Evolutionary conservation across 2,888 invertebrate species (phyloP).

Genomic region (Folsomia candida): DNA sequence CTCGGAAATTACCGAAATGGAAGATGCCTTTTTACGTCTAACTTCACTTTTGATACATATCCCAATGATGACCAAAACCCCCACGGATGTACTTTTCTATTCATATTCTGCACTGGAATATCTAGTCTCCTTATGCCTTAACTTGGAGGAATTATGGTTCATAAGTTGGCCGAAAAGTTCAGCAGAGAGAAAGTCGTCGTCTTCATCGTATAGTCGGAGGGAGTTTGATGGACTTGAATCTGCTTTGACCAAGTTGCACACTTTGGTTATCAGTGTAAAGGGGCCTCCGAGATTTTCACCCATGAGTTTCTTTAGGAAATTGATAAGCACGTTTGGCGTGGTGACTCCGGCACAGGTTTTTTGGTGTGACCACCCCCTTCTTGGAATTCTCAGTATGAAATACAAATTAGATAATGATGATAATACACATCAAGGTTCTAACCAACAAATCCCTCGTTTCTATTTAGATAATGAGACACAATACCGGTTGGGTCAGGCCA

Average conservation of each 20-base stretch:
- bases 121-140: constrained; percentile 41
- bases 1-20: constrained; percentile 23
- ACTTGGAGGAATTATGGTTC: constrained; percentile 45
- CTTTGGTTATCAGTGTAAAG: constrained; percentile 36
- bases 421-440: background rate
- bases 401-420: too few relatives aligned
- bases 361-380: constrained; percentile 45
- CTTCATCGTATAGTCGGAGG: constrained; percentile 29
- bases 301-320: constrained; percentile 25
- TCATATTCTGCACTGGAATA: constrained; percentile 37
- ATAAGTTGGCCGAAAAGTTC: constrained; percentile 43
- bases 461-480: too few relatives aligned
- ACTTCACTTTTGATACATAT: constrained; percentile 37
- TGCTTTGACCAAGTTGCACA: constrained; percentile 37
- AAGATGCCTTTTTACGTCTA: constrained; percentile 23
- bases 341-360: constrained; percentile 26
- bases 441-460: background rate
- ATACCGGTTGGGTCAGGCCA: background rate
- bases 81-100: constrained; percentile 34
- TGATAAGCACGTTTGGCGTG: constrained; percentile 28
- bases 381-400: too few relatives aligned
- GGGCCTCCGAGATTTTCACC: constrained; percentile 40
- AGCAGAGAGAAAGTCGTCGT: constrained; percentile 35
- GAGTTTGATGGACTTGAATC: constrained; percentile 26
- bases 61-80: constrained; percentile 30